Conservation (phyloP, 2,888 invertebrate species). For the Orthonevra nobilis region DNA sequence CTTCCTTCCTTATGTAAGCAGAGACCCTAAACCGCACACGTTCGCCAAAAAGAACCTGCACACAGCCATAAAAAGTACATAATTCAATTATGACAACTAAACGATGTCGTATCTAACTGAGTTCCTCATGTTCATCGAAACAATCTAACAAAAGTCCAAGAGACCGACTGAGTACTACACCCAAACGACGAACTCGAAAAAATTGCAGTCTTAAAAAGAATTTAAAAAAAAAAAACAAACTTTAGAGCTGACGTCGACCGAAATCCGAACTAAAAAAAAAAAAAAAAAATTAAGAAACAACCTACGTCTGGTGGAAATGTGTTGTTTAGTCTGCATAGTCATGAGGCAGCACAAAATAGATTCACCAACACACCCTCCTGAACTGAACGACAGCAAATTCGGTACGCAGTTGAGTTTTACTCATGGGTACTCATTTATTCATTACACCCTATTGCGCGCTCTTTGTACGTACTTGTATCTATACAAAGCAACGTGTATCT, state of each 20-base stretch:
- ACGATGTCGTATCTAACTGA: constrained; percentile 30
- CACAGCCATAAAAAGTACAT: constrained; percentile 12
- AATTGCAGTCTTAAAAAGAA: no score
- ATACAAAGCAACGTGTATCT: constrained; percentile 23
- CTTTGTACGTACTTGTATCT: constrained; percentile 43
- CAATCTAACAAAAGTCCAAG: no score
- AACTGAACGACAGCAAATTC: constrained; percentile 43
- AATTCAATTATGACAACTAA: constrained; percentile 65
- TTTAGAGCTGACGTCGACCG: constrained; percentile 56
- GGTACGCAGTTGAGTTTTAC: constrained; percentile 39
- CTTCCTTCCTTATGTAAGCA: constrained; percentile 58
- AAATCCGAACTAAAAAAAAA: no score
- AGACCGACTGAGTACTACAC: no score
- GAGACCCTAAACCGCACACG: constrained; percentile 47
- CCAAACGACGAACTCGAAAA: no score
- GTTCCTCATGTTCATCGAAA: no score
- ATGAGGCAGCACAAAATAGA: constrained; percentile 17
- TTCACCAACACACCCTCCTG: constrained; percentile 3
- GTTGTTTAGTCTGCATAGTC: constrained; percentile 44
- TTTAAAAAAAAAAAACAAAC: no score
- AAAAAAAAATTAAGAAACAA: constrained; percentile 37
- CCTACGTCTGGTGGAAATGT: constrained; percentile 62
- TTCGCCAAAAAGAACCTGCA: constrained; percentile 45
- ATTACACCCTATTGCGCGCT: constrained; percentile 63
- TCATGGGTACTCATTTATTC: constrained; percentile 60